Conservation (phyloP, 2,113 vertebrate genomes). For the Cervus canadensis region DNA sequence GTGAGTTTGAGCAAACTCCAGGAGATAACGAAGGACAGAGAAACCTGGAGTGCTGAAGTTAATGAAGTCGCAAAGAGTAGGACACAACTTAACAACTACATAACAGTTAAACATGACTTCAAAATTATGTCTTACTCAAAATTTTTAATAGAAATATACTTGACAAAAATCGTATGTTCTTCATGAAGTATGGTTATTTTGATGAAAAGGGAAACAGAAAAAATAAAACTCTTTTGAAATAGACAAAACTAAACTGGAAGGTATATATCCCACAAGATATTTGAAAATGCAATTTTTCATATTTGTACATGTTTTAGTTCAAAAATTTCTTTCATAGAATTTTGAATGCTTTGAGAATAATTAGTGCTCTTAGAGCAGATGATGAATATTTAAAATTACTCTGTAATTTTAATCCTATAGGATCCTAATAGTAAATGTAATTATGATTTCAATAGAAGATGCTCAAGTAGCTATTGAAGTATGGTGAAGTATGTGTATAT, state of each 20-base stretch:
- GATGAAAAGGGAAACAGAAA: background rate
- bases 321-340: background rate
- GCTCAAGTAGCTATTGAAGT: background rate
- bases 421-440: background rate
- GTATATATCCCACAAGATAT: background rate
- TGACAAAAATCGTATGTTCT: background rate
- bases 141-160: background rate
- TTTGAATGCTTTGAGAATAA: background rate
- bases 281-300: background rate
- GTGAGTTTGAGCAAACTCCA: background rate
- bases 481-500: background rate
- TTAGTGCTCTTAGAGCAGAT: background rate
- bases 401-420: background rate
- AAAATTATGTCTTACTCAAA: background rate
- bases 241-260: background rate
- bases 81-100: background rate
- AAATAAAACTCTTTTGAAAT: constrained; percentile 5
- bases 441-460: background rate
- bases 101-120: background rate
- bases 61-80: background rate
- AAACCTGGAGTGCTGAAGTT: fast-evolving
- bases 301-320: background rate
- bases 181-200: background rate
- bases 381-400: background rate
- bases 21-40: background rate